Base-by-base conservation (phyloP, 2,888 invertebrate genomes). In the Nematopogon swammerdamellus region DNA sequence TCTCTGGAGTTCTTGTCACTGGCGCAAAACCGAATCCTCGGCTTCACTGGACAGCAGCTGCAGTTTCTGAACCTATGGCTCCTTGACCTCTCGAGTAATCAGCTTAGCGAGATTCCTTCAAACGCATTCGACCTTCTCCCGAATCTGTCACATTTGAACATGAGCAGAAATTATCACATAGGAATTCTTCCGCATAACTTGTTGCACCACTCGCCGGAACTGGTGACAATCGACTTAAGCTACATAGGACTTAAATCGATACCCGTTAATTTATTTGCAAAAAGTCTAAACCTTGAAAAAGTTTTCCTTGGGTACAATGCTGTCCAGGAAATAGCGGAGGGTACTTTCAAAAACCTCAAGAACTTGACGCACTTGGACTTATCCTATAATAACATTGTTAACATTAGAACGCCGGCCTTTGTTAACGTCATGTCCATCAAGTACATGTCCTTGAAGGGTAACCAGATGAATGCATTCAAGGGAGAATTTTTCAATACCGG, bases 401-500 rank as follows among this genome's bases (percentile, higher is more conserved):
- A 85, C 49, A 87, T 94, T 48, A 82, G 87, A 50, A 86, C 86
- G 18, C 85, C 86, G 0, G 86, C 91, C 1, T 94, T 94, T 65
- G 85, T 88, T 1, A 89, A 90, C 57, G 82, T 92, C 1, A 86
- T 88, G 77, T 86, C 87, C 51, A 82, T 95, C 43, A 85, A 85
- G 63, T 82, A 83, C 49, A 69, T 95, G 49, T 85, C 85, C 54
- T 65, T 95, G 5, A 85, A 83, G 58, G 88, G 89, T 1, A 95
- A 95, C 67, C 87, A 88, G 60, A 65, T 94, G 55, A 87, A 82
- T 36, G 87, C 89, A 0, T 92, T 93, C 67, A 88, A 89, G 69
- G 92, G 92, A 2, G 92, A 92, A 70, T 87, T 88, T 63, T 92
- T 93, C 64, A 90, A 91, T 57, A 91, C 91, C 0, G 91, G 91